Base-by-base conservation (phyloP, 2,797 vertebrate genomes). In the Falco biarmicus region DNA sequence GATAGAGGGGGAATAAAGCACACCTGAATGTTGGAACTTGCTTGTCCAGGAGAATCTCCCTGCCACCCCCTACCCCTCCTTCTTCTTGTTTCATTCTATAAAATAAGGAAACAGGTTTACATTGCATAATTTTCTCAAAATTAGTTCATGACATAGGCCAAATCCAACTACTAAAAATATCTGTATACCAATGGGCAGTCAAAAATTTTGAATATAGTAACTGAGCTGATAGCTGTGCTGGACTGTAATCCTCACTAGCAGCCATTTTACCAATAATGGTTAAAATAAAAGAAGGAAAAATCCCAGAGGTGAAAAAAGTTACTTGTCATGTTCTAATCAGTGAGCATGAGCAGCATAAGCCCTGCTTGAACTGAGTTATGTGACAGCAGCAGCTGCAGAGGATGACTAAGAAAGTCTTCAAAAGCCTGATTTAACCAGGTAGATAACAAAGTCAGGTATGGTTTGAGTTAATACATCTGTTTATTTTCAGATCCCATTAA, bases 101-200 rank as follows among this genome's bases (percentile, higher is more conserved):
- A 89, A 85, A 39, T 84, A 93, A 93, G 85, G 70, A 93, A 88
- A 82, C 8, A 48, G 48, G 56, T 66, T 50, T 71, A 74, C 26
- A n/a, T 54, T 93, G 59, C 45, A 79, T 73, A 66, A 9, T 45
- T 93, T 95, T 94, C 65, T 70, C 63, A 76, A 53, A 51, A 43
- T 26, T 41, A 51, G 4, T 48, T 39, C 70, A 47, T 28, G 6
- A 51, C 11, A 5, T 32, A 50, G 10, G 48, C n/a, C 70, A 84
- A 81, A 84, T 63, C 82, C 66, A 96, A 88, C 41, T 56, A n/a
- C 73, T 83, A 73, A 70, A 90, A 93, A 73, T 34, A 18, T 75
- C 81, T 70, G 73, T 31, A 57, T 69, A 89, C 53, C 64, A 90
- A 29, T 15, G 13, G 22, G 45, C 31, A 84, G 63, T 43, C 34